Conservation (phyloP, 2,113 vertebrate species). For the Dendropsophus ebraccatus region DNA sequence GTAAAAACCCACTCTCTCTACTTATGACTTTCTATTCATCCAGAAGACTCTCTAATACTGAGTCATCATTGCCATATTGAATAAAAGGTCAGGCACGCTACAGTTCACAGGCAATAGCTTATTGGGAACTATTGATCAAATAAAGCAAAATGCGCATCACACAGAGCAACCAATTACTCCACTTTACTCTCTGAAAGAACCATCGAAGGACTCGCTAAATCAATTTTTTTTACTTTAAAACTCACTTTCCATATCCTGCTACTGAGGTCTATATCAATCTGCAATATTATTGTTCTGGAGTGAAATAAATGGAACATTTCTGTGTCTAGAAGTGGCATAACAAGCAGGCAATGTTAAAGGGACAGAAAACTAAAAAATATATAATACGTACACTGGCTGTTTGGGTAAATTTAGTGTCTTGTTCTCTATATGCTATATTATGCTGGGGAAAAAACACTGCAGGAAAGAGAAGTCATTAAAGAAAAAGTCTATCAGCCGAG, state of each 20-base stretch:
- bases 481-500: too few species aligned
- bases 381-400: neutral
- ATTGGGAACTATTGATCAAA: slow-evolving; percentile 44
- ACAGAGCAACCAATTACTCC: slow-evolving; percentile 18
- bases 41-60: slow-evolving; percentile 59
- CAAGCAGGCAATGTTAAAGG: neutral
- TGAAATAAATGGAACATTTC: neutral
- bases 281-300: slow-evolving; percentile 31
- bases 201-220: slow-evolving; percentile 50
- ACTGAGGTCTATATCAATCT: neutral
- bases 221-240: slow-evolving; percentile 54
- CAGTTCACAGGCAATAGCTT: neutral
- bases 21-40: slow-evolving; percentile 46
- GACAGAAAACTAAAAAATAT: neutral
- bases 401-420: neutral
- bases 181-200: slow-evolving; percentile 46
- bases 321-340: neutral
- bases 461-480: too few species aligned
- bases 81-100: slow-evolving; percentile 50
- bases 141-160: slow-evolving; percentile 17
- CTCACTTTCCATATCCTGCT: slow-evolving; percentile 37
- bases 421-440: neutral
- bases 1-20: neutral
- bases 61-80: slow-evolving; percentile 61
- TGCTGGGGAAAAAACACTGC: neutral